phyloP scores from a whole-genome alignment of 2,113 vertebrate genomes.

The Nannobrachium achirus region DNA sequence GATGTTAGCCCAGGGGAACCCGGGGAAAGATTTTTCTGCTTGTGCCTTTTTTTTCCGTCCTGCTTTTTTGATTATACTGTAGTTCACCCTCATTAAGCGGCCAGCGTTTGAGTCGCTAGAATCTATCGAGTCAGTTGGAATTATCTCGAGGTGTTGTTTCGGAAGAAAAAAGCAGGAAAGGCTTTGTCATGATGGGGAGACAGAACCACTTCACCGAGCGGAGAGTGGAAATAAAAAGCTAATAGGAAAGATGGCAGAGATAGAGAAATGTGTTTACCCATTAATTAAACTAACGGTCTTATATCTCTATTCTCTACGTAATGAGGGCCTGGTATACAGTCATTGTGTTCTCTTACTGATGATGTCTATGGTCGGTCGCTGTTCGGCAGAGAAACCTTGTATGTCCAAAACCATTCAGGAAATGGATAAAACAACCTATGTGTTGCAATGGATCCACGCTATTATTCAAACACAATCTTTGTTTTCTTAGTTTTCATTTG shows the following conservation, averaged over 20 bases:
- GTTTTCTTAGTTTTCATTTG: no score
- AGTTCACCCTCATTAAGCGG: conserved; percentile 32
- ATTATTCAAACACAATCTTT: no score
- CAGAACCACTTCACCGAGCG: conserved; percentile 30
- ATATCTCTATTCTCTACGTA: conserved; percentile 24
- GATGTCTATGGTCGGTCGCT: no score
- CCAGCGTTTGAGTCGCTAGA: conserved; percentile 20
- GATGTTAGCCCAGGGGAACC: neutral
- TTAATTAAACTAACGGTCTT: conserved; percentile 43
- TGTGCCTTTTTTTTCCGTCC: neutral
- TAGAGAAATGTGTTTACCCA: conserved; percentile 29
- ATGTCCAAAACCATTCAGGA: no score
- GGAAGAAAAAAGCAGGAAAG: neutral
- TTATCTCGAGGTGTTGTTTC: conserved; percentile 20
- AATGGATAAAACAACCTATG: no score
- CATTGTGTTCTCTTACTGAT: neutral
- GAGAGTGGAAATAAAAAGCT: conserved; percentile 23
- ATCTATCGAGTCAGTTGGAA: conserved; percentile 31
- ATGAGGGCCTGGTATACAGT: conserved; percentile 30
- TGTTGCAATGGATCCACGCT: no score
- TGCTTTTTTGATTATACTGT: conserved; percentile 23
- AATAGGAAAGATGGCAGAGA: conserved; percentile 24
- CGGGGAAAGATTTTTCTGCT: conserved; percentile 9
- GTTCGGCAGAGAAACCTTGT: no score
- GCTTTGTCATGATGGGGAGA: neutral